These are phyloP conservation scores for Drosophila ezoana DNA, from an alignment of 2,888 invertebrate genomes.

Conservation along the genomic window DNA sequence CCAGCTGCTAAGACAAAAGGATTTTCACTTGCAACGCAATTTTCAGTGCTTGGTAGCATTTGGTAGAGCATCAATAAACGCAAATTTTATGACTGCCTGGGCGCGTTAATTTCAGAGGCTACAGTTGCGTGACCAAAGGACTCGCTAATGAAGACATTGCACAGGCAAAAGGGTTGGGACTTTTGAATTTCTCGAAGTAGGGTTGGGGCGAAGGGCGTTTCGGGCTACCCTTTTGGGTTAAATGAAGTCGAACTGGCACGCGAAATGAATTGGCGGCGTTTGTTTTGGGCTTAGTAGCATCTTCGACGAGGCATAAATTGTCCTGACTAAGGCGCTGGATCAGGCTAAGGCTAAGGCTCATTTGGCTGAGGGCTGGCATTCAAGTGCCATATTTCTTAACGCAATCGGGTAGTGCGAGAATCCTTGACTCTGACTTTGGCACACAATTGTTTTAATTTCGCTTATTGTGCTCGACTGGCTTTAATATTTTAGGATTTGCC, in stretches of 20 bases:
- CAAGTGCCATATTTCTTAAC: constrained; percentile 75
- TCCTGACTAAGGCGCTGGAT: constrained; percentile 42
- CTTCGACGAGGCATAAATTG: constrained; percentile 77
- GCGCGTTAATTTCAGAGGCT: constrained; percentile 70
- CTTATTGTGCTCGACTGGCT: constrained; percentile 73
- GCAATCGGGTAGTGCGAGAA: constrained; percentile 40
- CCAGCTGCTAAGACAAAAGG: constrained; percentile 62
- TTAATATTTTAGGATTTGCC: constrained; percentile 78
- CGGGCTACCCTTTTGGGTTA: constrained; percentile 62
- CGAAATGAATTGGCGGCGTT: constrained; percentile 76
- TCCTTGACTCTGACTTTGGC: constrained; percentile 42
- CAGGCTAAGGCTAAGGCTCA: constrained; percentile 57
- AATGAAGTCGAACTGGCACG: constrained; percentile 83
- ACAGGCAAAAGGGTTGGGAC: constrained; percentile 57
- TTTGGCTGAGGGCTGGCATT: constrained; percentile 62
- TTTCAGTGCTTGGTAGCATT: constrained; percentile 49
- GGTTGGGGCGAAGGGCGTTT: constrained; percentile 1
- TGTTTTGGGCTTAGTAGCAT: constrained; percentile 67
- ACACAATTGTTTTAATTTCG: constrained; percentile 79
- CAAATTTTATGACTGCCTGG: constrained; percentile 74
- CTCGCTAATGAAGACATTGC: constrained; percentile 74
- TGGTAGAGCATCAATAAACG: constrained; percentile 77
- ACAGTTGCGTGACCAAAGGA: constrained; percentile 80
- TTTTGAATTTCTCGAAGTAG: constrained; percentile 2
- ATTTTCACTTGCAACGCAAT: constrained; percentile 56